Percentiles rank a stretch among this genome's conserved stretches.
Evolutionary conservation across 1,140 invertebrate species (phyloP).

Genomic region (Homalodisca vitripennis): DNA sequence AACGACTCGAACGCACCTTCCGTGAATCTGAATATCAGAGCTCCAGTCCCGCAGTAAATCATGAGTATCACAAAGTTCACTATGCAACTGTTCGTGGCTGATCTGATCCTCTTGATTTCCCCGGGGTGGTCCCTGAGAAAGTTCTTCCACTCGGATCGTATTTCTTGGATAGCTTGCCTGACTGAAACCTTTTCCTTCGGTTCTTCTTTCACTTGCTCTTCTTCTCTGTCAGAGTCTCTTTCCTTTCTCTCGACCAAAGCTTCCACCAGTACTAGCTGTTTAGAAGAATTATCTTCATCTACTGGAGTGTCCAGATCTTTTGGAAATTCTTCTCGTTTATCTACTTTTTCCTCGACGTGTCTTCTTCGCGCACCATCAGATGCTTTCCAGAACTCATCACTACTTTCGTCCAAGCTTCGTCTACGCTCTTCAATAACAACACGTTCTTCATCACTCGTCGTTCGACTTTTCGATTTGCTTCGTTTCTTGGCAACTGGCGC

Average conservation of each 20-base stretch:
- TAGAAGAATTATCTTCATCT: not conserved
- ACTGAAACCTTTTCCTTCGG: not conserved
- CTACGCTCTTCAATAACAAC: conserved; percentile 18
- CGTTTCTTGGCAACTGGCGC: conserved; percentile 22
- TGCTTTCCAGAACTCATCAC: conserved; percentile 41
- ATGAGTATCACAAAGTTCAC: conserved; percentile 63
- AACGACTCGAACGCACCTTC: conserved; percentile 80
- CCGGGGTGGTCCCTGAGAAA: conserved; percentile 58
- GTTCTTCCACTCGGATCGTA: conserved; percentile 51
- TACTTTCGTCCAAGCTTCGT: conserved; percentile 32
- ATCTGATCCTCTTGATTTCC: conserved; percentile 58
- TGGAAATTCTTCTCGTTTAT: conserved; percentile 4
- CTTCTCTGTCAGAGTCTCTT: not conserved
- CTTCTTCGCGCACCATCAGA: conserved; percentile 14
- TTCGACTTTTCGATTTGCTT: conserved; percentile 25
- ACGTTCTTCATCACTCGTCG: conserved; percentile 14
- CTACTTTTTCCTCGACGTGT: not conserved
- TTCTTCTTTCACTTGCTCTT: not conserved
- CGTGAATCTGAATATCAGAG: conserved; percentile 71
- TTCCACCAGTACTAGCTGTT: not conserved
- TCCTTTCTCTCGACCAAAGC: not conserved
- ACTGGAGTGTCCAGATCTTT: not conserved
- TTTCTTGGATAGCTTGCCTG: not conserved
- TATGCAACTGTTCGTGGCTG: conserved; percentile 65
- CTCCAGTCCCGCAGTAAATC: conserved; percentile 74